These are phyloP conservation scores for Rotaria sp. DNA, from an alignment of 2,888 invertebrate genomes.

Conservation along the genomic window DNA sequence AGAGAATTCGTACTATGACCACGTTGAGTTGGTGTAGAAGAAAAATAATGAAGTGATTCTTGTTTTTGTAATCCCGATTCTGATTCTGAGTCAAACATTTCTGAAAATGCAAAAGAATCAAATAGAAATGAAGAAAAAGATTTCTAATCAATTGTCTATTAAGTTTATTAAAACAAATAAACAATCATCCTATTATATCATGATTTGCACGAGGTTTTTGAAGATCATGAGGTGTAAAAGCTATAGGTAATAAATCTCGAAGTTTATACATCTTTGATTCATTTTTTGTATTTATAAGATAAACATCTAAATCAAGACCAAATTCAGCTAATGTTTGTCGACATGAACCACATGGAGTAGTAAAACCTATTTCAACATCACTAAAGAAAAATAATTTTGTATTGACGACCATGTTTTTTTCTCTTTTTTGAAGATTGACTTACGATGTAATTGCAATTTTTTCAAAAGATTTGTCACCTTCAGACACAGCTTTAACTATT, in stretches of 20 bases:
- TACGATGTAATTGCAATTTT: conserved; percentile 60
- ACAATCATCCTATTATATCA: not conserved
- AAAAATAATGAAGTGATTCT: not conserved
- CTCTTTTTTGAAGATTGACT: not conserved
- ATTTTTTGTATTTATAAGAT: conserved; percentile 31
- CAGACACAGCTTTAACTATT: conserved; percentile 72
- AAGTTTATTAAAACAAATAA: not conserved
- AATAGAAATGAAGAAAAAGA: not conserved
- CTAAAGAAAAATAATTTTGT: not conserved
- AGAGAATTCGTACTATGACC: not conserved
- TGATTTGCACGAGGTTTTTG: not conserved
- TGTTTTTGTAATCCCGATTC: not conserved
- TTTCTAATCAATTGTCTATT: not conserved
- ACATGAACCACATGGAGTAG: conserved; percentile 69
- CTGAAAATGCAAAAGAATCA: not conserved
- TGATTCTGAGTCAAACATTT: not conserved
- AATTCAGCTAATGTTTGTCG: conserved; percentile 61
- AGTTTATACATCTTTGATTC: conserved; percentile 28
- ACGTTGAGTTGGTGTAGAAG: not conserved
- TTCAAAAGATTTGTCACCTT: conserved; percentile 67
- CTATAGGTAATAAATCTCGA: conserved; percentile 35
- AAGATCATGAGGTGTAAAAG: conserved; percentile 30
- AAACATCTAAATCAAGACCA: conserved; percentile 33
- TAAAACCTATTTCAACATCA: conserved; percentile 5
- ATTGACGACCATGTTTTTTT: no score